A percentile compares a stretch with the other conserved stretches of the same genome.
These are phyloP conservation scores for Theonella swinhoei DNA, from an alignment of 37 sponge, comb jelly and placozoan genomes.

Conservation along the genomic window DNA sequence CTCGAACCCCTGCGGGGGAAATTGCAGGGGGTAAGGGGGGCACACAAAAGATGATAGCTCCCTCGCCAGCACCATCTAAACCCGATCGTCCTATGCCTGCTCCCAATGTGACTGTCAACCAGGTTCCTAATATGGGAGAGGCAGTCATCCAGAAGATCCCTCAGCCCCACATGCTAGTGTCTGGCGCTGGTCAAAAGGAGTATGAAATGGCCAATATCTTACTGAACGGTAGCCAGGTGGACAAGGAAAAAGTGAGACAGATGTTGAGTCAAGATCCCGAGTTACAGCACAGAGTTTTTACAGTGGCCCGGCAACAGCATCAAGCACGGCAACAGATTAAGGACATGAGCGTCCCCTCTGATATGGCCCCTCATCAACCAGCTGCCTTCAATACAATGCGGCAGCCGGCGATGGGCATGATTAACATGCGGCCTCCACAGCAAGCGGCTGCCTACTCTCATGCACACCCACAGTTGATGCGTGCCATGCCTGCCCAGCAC, in stretches of 20 bases:
- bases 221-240: too few species aligned
- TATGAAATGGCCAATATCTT: background rate
- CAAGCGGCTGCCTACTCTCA: background rate
- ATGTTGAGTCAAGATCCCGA: too few species aligned
- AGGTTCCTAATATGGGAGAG: constrained; percentile 5
- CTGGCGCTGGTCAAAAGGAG: too few species aligned
- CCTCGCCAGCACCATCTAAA: constrained; percentile 7
- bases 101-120: constrained; percentile 27
- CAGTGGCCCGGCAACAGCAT: background rate
- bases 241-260: background rate
- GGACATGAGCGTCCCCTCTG: background rate
- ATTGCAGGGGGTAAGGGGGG: background rate
- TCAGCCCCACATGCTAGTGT: background rate
- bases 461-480: background rate
- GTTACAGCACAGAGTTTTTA: background rate
- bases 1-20: constrained; percentile 14
- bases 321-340: too few species aligned
- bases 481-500: background rate
- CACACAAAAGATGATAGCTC: background rate
- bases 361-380: background rate
- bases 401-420: background rate
- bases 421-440: background rate
- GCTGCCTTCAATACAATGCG: too few species aligned
- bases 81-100: background rate
- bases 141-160: constrained; percentile 13